Evolutionary conservation across 2,888 invertebrate species (phyloP).

Genomic region (Sinopyrophorus schimmeli): DNA sequence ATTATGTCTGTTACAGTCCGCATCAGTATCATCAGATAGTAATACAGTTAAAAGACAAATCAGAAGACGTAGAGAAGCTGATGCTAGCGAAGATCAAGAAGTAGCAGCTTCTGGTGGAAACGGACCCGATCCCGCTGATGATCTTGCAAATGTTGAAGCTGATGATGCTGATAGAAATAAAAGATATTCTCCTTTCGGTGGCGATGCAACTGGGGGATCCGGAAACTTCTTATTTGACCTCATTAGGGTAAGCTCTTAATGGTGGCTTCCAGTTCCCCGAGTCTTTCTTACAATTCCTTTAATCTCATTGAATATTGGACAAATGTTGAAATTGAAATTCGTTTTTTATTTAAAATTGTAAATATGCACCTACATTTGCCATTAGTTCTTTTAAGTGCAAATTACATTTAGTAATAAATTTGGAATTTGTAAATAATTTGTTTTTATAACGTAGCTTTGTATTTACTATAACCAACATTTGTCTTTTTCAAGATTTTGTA

Average conservation of each 20-base stretch:
- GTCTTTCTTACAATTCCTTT: too few species aligned
- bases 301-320: too few species aligned
- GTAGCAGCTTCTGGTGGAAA: slow-evolving; percentile 62
- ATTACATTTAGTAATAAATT: too few species aligned
- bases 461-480: too few species aligned
- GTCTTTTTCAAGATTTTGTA: too few species aligned
- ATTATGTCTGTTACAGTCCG: slow-evolving; percentile 27
- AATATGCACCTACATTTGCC: too few species aligned
- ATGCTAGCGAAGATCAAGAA: slow-evolving; percentile 47
- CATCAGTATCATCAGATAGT: slow-evolving; percentile 33
- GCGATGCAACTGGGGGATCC: slow-evolving; percentile 54
- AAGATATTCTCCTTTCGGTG: slow-evolving; percentile 71
- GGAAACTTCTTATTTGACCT: slow-evolving; percentile 87
- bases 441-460: too few species aligned
- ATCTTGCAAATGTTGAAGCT: slow-evolving; percentile 70
- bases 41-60: slow-evolving; percentile 46
- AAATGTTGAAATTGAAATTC: too few species aligned
- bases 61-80: slow-evolving; percentile 47
- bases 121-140: slow-evolving; percentile 69
- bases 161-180: slow-evolving; percentile 82
- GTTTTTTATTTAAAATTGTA: too few species aligned
- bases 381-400: too few species aligned
- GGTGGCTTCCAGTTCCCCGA: too few species aligned
- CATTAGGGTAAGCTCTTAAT: slow-evolving; percentile 73
- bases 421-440: too few species aligned